Evolutionary conservation across 2,113 vertebrate genomes (phyloP).

Genomic region (Pedionomus torquatus): DNA sequence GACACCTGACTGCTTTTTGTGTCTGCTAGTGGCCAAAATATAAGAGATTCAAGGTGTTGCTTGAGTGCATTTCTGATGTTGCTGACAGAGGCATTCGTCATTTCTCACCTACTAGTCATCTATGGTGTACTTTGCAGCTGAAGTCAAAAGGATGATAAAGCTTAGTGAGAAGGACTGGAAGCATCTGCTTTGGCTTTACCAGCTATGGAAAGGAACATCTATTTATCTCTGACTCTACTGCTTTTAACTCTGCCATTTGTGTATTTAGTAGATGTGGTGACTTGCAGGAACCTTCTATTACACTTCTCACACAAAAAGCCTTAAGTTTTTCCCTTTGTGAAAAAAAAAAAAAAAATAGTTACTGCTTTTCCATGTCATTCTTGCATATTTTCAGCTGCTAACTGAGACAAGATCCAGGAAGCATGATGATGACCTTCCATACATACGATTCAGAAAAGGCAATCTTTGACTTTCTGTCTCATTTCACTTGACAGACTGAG

Average conservation of each 20-base stretch:
- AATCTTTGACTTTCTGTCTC: constrained; percentile 4
- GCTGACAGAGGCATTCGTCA: background rate
- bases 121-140: background rate
- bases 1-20: background rate
- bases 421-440: background rate
- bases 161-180: background rate
- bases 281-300: background rate
- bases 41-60: background rate
- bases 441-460: background rate
- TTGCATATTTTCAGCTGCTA: background rate
- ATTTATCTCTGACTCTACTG: background rate
- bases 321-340: background rate
- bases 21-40: background rate
- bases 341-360: background rate
- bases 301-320: background rate
- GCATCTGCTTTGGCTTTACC: background rate
- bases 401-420: background rate
- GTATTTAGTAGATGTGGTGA: background rate
- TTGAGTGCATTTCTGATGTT: background rate
- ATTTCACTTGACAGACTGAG: background rate
- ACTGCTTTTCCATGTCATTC: background rate
- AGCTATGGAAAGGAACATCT: background rate
- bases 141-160: background rate
- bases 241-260: background rate
- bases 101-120: background rate